Conservation (phyloP, 2,113 vertebrate species). For the Carlito syrichta region DNA sequence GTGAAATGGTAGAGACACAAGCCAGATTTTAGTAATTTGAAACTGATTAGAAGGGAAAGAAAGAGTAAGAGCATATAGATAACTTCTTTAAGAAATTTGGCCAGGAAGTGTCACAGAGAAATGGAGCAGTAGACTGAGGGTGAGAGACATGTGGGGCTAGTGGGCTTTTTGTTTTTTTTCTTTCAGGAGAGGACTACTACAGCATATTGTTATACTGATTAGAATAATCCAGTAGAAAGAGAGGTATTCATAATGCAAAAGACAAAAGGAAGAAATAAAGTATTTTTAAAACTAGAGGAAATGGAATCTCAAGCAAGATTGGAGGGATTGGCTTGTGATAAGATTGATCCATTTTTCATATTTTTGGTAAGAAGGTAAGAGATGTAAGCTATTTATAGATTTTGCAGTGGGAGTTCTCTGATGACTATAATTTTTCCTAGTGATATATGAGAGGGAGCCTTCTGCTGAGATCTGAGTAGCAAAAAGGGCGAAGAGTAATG, state of each 20-base stretch:
- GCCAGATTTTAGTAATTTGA: not conserved
- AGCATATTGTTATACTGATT: not conserved
- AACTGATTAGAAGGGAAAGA: not conserved
- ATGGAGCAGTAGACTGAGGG: not conserved
- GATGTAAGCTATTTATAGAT: not conserved
- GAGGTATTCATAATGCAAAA: not conserved
- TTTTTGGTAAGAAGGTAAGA: not conserved
- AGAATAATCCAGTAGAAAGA: not conserved
- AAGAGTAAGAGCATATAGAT: not conserved
- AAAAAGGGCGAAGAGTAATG: not conserved
- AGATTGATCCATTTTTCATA: not conserved
- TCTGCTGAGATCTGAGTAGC: not conserved
- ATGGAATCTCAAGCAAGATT: not conserved
- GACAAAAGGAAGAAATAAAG: not conserved
- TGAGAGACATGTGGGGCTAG: not conserved
- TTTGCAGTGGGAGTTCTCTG: not conserved
- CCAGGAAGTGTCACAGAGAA: not conserved
- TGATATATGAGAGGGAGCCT: not conserved
- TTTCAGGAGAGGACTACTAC: not conserved
- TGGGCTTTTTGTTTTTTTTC: not conserved
- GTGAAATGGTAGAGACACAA: not conserved
- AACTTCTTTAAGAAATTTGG: not conserved
- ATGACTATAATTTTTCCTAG: not conserved
- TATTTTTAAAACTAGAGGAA: not conserved
- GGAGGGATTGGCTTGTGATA: not conserved